phyloP scores from a whole-genome alignment of 1,140 invertebrate genomes.

The Aricia agestis region DNA sequence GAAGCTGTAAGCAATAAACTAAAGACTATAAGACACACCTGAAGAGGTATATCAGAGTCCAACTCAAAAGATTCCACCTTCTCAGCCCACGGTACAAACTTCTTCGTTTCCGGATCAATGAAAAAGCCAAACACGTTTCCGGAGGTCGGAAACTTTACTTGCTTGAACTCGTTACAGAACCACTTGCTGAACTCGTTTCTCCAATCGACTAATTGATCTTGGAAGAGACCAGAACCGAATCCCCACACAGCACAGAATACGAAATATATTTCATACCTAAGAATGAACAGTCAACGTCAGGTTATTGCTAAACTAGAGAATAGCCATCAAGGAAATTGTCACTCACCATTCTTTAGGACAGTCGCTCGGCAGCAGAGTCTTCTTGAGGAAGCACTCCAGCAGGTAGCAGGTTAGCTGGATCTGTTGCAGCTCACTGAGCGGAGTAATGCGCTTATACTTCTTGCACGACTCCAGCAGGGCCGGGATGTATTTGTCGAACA shows the following conservation, averaged over 20 bases:
- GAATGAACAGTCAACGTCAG: slow-evolving; percentile 12
- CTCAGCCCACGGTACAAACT: slow-evolving; percentile 91
- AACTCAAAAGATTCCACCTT: slow-evolving; percentile 85
- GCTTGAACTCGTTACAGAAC: slow-evolving; percentile 90
- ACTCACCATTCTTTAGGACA: slow-evolving; percentile 90
- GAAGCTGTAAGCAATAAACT: no score
- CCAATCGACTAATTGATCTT: slow-evolving; percentile 93
- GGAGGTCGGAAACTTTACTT: slow-evolving; percentile 89
- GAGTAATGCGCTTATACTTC: slow-evolving; percentile 94
- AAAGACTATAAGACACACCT: slow-evolving; percentile 79
- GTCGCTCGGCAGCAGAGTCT: slow-evolving; percentile 87
- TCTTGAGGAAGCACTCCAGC: slow-evolving; percentile 90
- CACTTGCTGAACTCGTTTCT: slow-evolving; percentile 95
- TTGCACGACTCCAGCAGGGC: slow-evolving; percentile 86
- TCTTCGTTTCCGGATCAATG: slow-evolving; percentile 90
- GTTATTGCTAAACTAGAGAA: no score
- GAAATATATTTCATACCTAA: slow-evolving; percentile 93
- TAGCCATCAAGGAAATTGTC: not conserved
- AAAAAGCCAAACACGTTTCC: slow-evolving; percentile 94
- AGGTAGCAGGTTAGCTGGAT: slow-evolving; percentile 93
- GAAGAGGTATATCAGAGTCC: slow-evolving; percentile 90
- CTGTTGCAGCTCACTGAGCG: slow-evolving; percentile 93
- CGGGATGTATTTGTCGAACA: slow-evolving; percentile 98
- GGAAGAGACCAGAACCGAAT: slow-evolving; percentile 93
- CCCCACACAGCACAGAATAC: slow-evolving; percentile 95